These are phyloP conservation scores for Pristionchus fissidentatus DNA, from an alignment of 2,888 invertebrate genomes.

Conservation along the genomic window DNA sequence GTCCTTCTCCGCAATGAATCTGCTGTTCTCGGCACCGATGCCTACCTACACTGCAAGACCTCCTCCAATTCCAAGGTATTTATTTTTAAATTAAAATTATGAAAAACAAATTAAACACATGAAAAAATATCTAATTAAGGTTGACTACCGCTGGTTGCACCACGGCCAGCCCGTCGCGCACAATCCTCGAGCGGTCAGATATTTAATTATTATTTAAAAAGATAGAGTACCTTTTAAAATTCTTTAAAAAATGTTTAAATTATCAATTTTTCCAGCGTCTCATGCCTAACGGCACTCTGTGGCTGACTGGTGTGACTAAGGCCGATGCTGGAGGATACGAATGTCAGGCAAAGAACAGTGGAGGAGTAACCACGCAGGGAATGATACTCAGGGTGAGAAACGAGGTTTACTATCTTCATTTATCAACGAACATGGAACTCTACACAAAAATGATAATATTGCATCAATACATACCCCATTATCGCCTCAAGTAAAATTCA, in stretches of 20 bases:
- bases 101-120: not conserved
- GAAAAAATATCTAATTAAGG: not conserved
- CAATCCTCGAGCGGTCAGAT: constrained; percentile 49
- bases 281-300: constrained; percentile 77
- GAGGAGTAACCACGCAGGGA: constrained; percentile 75
- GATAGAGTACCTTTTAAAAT: not conserved
- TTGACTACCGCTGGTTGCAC: constrained; percentile 55
- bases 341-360: constrained; percentile 78
- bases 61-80: constrained; percentile 51
- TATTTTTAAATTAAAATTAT: not conserved
- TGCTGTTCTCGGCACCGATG: constrained; percentile 76
- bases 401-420: too few species aligned
- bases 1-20: constrained; percentile 77
- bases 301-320: constrained; percentile 75
- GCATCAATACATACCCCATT: too few species aligned
- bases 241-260: not conserved
- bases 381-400: constrained; percentile 66
- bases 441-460: too few species aligned
- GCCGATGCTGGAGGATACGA: constrained; percentile 78
- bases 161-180: constrained; percentile 52
- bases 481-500: too few species aligned
- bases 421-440: too few species aligned
- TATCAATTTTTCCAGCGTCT: constrained; percentile 35
- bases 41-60: constrained; percentile 77
- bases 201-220: not conserved